Evolutionary conservation across 2,888 invertebrate genomes (phyloP), one percentile per base, ranked within the genome.

Genomic region (Cataglyphis livida): DNA sequence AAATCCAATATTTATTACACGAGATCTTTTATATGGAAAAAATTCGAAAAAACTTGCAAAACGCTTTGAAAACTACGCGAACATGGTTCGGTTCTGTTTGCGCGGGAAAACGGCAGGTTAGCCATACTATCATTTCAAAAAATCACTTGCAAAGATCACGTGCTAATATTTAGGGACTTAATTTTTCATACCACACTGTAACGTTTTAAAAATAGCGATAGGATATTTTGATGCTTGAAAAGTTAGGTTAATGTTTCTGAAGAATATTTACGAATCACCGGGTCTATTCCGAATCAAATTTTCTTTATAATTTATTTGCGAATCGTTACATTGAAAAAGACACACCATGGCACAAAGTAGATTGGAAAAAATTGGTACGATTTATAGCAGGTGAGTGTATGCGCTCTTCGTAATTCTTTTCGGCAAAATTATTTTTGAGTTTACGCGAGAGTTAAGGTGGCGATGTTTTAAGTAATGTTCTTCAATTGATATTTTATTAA

Each of bases 341-440:
- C 51, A 68, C 61, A 84, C 38, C 1, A 94, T 94, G 94, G 94
- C 94, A 38, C 92, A 93, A 65, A 93, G 92, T 83, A 93, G 94
- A 89, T 84, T 94, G 62, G 93, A 94, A 83, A 93, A 87, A 88
- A 87, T 94, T 68, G 94, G 94, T 68, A 93, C 94, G 6, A 92
- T 94, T 82, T 94, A 91, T 78, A 82, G 91, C 15, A 93, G 94
- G 94, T 94, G 88, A 81, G 21, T 12, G 25, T 18, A 48, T 41
- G n/a, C 15, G 4, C 15, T 41, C 2, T n/a, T 44, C 7, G 4
- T 70, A 35, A 28, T 38, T 18, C 4, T 5, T 25, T 25, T 0
- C 5, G 7, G 54, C 15, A 41, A 0, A n/a, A 41, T 57, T 54
- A 3, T 32, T 21, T 57, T 59, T 5, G 9, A 44, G 9, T 28